Conservation (phyloP, 2,888 invertebrate species). For the Alentia gelatinosa region DNA sequence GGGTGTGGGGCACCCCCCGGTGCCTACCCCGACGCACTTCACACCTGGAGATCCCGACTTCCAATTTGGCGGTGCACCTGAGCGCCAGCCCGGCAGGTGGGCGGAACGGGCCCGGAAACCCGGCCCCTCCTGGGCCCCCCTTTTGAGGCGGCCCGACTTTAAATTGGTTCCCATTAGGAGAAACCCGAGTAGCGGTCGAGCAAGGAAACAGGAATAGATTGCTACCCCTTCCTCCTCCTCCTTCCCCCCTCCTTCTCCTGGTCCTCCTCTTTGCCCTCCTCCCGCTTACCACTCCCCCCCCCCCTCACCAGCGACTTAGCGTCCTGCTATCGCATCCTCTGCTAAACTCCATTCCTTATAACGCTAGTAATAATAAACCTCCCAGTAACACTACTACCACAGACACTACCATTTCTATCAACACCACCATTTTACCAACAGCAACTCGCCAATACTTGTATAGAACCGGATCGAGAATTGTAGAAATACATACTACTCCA, state of each 20-base stretch:
- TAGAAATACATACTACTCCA: no score
- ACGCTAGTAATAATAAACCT: not conserved
- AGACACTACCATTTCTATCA: not conserved
- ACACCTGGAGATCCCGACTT: not conserved
- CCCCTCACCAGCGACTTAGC: no score
- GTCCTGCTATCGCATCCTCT: not conserved
- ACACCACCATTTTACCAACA: no score
- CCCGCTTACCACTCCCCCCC: no score
- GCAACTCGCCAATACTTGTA: no score
- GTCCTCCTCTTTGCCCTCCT: no score
- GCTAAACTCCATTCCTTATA: not conserved
- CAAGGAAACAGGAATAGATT: not conserved
- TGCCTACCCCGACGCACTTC: constrained; percentile 14
- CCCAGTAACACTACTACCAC: not conserved
- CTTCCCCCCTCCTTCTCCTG: not conserved
- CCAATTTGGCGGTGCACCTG: constrained; percentile 34
- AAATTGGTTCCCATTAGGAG: constrained; percentile 36
- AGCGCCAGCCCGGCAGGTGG: constrained; percentile 11
- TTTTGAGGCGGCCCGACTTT: constrained; percentile 5
- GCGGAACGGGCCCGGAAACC: constrained; percentile 26
- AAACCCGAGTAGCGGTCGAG: constrained; percentile 9
- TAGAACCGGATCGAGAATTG: no score
- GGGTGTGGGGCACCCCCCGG: constrained; percentile 13
- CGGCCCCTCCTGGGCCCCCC: not conserved
- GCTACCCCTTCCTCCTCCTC: not conserved